A percentile compares a stretch with the other conserved stretches of the same genome.
Evolutionary conservation across 2,888 invertebrate genomes (phyloP).

Genomic region (Melangyna quadrimaculata): DNA sequence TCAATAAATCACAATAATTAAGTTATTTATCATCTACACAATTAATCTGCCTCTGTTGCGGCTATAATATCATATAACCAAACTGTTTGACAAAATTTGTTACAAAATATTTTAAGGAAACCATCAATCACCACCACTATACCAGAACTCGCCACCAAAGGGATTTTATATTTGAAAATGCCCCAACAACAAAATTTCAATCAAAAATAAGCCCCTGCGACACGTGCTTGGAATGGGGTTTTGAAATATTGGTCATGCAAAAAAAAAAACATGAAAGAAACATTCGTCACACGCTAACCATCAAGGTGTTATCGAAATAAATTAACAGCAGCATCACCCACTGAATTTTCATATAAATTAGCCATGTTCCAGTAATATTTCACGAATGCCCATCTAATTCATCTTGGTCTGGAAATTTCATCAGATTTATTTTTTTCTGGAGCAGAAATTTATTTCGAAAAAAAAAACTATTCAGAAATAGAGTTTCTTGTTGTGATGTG

Average conservation of each 20-base stretch:
- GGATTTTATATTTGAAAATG: constrained; percentile 4
- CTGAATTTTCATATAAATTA: constrained; percentile 40
- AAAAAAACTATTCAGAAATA: constrained; percentile 39
- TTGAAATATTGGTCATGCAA: constrained; percentile 38
- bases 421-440: constrained; percentile 21
- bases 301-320: constrained; percentile 36
- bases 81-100: constrained; percentile 32
- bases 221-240: not conserved
- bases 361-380: constrained; percentile 31
- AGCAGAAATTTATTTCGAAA: constrained; percentile 12
- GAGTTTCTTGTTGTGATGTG: not conserved
- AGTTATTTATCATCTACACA: not conserved
- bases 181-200: not conserved
- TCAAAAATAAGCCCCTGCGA: not conserved
- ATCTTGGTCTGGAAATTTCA: constrained; percentile 35
- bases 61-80: not conserved
- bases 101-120: constrained; percentile 35
- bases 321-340: constrained; percentile 45
- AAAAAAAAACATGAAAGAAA: constrained; percentile 41
- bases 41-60: not conserved
- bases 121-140: constrained; percentile 9
- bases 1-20: not conserved
- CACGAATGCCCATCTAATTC: constrained; percentile 34
- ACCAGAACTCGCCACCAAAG: not conserved
- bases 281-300: constrained; percentile 45